Conservation (phyloP, 2,797 vertebrate species). For the Microchirus variegatus region DNA sequence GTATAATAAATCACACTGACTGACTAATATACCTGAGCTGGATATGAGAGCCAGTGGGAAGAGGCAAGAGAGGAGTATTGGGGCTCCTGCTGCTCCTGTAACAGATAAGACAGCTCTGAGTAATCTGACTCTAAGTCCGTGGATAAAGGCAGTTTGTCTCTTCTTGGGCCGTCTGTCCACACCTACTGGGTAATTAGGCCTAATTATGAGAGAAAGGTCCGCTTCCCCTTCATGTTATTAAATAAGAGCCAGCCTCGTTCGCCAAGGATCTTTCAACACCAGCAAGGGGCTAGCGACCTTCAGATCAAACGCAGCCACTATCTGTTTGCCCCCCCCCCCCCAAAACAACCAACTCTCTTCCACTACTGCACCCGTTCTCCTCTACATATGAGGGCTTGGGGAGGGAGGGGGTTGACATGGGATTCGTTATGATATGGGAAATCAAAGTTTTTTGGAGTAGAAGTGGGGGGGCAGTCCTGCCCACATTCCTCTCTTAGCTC, state of each 20-base stretch:
- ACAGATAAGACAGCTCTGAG: conserved; percentile 96
- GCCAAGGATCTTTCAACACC: conserved; percentile 97
- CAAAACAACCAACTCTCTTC: not conserved
- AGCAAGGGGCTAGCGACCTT: conserved; percentile 92
- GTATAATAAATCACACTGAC: conserved; percentile 71
- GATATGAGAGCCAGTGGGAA: conserved; percentile 85
- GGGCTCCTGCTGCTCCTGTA: conserved; percentile 91
- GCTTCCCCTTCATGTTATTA: conserved; percentile 99
- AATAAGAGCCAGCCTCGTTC: conserved; percentile 95
- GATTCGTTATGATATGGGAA: conserved; percentile 87
- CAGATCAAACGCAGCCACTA: conserved; percentile 98
- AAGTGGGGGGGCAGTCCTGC: conserved; percentile 40
- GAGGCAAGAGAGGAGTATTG: conserved; percentile 88
- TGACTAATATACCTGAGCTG: conserved; percentile 85
- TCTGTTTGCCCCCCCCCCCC: conserved; percentile 82
- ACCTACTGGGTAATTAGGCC: conserved; percentile 99
- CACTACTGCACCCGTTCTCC: conserved; percentile 40
- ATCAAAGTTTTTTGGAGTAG: conserved; percentile 85
- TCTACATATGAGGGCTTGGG: conserved; percentile 54
- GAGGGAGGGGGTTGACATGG: conserved; percentile 62
- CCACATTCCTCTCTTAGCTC: conserved; percentile 76
- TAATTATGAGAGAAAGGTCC: conserved; percentile 99
- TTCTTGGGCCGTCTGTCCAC: conserved; percentile 98
- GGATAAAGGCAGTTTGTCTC: conserved; percentile 99
- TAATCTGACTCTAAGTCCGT: conserved; percentile 99